phyloP scores from a whole-genome alignment of 1,140 invertebrate genomes.

The Listronotus bonariensis region DNA sequence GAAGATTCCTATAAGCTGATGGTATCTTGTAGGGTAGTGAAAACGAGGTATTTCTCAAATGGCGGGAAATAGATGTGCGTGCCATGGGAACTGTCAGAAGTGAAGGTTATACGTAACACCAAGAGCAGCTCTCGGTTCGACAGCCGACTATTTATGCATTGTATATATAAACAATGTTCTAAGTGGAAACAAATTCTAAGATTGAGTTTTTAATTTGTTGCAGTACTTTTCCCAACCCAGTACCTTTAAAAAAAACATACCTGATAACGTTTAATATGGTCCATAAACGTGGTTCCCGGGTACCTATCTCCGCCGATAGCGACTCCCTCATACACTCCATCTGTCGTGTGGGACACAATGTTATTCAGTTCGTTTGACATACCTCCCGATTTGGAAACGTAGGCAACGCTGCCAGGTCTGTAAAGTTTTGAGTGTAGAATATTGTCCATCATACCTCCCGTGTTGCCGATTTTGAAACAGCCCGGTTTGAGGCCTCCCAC shows the following conservation, averaged over 20 bases:
- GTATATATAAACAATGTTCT: too few relatives aligned
- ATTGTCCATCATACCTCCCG: constrained; percentile 98
- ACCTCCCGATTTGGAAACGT: constrained; percentile 97
- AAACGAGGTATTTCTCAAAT: too few relatives aligned
- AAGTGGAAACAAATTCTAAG: too few relatives aligned
- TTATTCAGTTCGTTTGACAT: constrained; percentile 99
- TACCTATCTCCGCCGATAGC: constrained; percentile 99
- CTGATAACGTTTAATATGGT: constrained; percentile 85
- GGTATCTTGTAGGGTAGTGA: too few relatives aligned
- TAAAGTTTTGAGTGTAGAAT: constrained; percentile 97
- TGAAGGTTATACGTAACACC: too few relatives aligned
- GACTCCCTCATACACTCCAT: constrained; percentile 97
- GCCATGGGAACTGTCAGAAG: too few relatives aligned
- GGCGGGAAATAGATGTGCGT: too few relatives aligned
- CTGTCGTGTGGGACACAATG: constrained; percentile 94
- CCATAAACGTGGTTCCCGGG: constrained; percentile 97
- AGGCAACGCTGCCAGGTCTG: constrained; percentile 94
- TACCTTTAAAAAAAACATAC: constrained; percentile 9
- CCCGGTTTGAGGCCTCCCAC: constrained; percentile 98
- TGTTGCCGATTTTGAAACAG: constrained; percentile 99
- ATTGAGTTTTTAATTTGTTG: too few relatives aligned
- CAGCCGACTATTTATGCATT: too few relatives aligned
- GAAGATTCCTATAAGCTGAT: too few relatives aligned
- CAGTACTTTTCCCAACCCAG: not conserved
- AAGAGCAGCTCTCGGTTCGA: too few relatives aligned